Base-by-base conservation (phyloP, 2,113 vertebrate genomes). In the Tringa solitaria region DNA sequence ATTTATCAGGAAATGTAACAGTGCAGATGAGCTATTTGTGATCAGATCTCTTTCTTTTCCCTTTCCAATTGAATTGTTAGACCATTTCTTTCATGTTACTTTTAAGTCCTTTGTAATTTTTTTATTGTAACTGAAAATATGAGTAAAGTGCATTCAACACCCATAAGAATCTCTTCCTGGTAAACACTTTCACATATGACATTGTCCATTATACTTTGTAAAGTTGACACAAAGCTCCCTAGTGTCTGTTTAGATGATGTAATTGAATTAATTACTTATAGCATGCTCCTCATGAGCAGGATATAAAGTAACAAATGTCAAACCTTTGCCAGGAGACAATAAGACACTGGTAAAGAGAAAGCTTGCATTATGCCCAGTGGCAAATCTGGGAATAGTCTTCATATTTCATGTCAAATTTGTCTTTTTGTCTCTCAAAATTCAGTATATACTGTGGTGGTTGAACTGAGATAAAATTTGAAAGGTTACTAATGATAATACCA, bases 211-310 rank as follows among this genome's bases (percentile, higher is more conserved):
- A 85, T 26, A 79, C 50, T 95, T 86, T 77, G 43, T 51, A 72
- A 93, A 69, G 41, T 48, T 95, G 77, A 88, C 65, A 94, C 12
- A 84, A 87, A 95, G 50, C 54, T 90, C 72, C 27, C 68, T 51
- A 61, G 37, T 90, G 75, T 76, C 64, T 91, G 26, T 94, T 94
- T 84, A 91, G 61, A 61, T 82, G 51, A 94, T 68, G 27, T 94
- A 95, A 97, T 97, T 93, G 61, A 93, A 86, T 93, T 96, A 97
- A 96, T 96, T 74, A 88, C 72, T 93, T 87, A 65, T 15, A 94
- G 35, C 28, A 95, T 75, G 67, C 68, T 92, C 65, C 20, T 67
- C 30, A 69, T 77, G 84, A 93, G 82, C 88, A 28, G n/a, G 26
- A 33, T 63, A 56, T 67, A 82, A 89, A 74, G 24, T n/a, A 94